Evolutionary conservation across 2,113 vertebrate genomes (phyloP).

Genomic region (Platysteira castanea): DNA sequence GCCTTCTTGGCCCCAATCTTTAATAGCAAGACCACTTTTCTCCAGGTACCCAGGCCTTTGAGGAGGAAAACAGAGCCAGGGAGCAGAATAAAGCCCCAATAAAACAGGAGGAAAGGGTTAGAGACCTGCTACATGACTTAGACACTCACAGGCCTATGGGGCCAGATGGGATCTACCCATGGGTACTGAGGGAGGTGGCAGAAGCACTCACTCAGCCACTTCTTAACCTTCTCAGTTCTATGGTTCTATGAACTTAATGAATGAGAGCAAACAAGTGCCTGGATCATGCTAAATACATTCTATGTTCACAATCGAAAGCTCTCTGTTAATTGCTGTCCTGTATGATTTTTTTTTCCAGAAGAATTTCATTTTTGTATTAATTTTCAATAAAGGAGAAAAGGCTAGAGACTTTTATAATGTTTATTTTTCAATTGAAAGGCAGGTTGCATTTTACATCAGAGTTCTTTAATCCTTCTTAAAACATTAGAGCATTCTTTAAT

Average conservation of each 20-base stretch:
- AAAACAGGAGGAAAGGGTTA: background rate
- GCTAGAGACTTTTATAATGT: background rate
- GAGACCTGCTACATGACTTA: background rate
- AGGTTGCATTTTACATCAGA: background rate
- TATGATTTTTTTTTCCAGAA: background rate
- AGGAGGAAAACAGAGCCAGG: background rate
- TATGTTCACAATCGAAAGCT: slow-evolving; percentile 8
- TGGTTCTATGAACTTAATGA: background rate
- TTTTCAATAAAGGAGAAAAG: background rate
- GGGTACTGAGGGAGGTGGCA: no score
- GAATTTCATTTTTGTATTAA: background rate
- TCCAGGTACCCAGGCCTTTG: background rate
- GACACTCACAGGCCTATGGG: background rate
- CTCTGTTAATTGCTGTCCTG: background rate
- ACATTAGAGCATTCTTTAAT: background rate
- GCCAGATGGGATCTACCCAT: background rate
- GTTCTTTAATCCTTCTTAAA: background rate
- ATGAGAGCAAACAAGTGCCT: background rate
- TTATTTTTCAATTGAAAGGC: background rate
- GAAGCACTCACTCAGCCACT: background rate
- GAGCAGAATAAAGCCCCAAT: background rate
- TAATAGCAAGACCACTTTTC: background rate
- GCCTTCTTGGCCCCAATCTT: background rate
- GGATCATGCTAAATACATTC: background rate
- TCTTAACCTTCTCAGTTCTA: background rate